Percentiles rank a stretch among this genome's conserved stretches.
Conservation (phyloP, 2,888 invertebrate species). For the Lumbricus terrestris region DNA sequence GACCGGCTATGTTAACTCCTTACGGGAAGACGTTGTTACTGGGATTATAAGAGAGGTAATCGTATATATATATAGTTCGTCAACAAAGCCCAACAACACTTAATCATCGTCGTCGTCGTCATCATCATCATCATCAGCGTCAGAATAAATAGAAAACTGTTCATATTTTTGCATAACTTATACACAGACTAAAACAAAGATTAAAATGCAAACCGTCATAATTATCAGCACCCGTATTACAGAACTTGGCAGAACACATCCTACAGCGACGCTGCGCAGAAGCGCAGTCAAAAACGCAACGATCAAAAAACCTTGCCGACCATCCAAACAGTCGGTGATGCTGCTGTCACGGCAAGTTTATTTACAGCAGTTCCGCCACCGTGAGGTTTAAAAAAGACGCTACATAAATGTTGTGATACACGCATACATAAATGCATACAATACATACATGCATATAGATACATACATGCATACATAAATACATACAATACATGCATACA, state of each 20-base stretch:
- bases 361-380: background rate
- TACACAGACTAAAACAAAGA: background rate
- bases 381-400: background rate
- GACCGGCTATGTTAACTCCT: background rate
- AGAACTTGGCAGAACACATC: background rate
- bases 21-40: conserved; percentile 3
- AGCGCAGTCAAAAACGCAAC: background rate
- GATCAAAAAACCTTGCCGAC: background rate
- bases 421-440: no score
- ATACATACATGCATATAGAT: no score
- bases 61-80: background rate
- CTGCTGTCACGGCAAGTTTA: background rate
- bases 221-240: background rate
- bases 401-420: no score
- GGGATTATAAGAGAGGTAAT: conserved; percentile 3
- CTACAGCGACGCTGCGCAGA: background rate
- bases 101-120: no score
- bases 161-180: background rate
- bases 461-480: no score
- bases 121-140: no score
- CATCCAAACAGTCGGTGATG: background rate
- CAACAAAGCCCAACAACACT: background rate
- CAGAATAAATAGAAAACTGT: background rate
- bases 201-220: background rate
- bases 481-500: no score